Base-by-base conservation (phyloP, 2,888 invertebrate species). In the Limnephilus auricula region DNA sequence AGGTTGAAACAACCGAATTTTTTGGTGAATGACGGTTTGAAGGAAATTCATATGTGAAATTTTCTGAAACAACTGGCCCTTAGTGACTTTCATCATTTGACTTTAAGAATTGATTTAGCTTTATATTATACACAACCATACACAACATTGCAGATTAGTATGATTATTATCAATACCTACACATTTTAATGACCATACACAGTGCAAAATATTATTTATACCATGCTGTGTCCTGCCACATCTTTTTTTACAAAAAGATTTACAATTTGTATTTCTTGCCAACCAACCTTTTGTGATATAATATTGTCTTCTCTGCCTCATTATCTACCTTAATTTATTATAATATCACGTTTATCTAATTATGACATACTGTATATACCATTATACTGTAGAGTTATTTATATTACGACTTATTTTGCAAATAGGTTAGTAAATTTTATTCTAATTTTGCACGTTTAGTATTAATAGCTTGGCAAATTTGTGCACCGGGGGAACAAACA, bases 241-340 rank as follows among this genome's bases (percentile, higher is more conserved):
- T 65, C 65, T 65, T 65, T 65, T 65, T n/a, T 25, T 9, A 9
- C 25, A 65, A 65, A 65, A 65, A 65, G 65, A 65, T 65, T n/a
- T 65, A 65, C 65, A 65, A n/a, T 65, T n/a, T 65, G 65, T 65
- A 65, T 65, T 65, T 65, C 65, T 65, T 65, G 65, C 65, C 65
- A 65, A 65, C 65, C 65, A 65, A 65, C 65, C 25, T 65, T 65
- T 65, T 65, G 65, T 65, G 65, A 65, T 65, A 65, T 65, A 25
- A 18, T 50, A 65, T 65, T 65, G 50, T 65, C 50, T 65, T 65
- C 65, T 65, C 65, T 65, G 65, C 65, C 65, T 65, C n/a, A n/a
- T 65, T 25, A 65, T 6, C 25, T 9, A 65, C 25, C 25, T 65
- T 65, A 25, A 25, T 65, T 65, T 50, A 45, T 15, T 45, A 45